Base-by-base conservation (phyloP, 2,888 invertebrate genomes). In the Drosophila infuscata region DNA sequence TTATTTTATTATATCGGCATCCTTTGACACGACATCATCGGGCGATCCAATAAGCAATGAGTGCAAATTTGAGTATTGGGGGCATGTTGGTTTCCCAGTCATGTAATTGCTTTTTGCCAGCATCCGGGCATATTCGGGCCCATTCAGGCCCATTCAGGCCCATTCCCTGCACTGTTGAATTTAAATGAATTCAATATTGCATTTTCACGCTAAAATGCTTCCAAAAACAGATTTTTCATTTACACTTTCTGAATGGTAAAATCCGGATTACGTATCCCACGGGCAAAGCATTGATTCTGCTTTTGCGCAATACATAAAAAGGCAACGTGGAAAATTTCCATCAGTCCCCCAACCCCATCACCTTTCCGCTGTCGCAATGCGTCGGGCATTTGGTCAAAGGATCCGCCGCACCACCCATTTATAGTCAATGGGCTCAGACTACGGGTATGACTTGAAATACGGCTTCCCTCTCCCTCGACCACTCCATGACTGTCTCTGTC, bases 151-250 rank as follows among this genome's bases (percentile, higher is more conserved):
- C 38, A 11, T 36, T 29, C 20, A 12, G 7, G 76, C 53, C 61
- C 75, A 70, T 60, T 53, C 30, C 30, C 6, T 54, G 51, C 59
- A 70, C 76, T 88, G 81, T 52, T 79, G 74, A 82, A 85, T 89
- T 89, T 92, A 91, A 92, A 91, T 92, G 91, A 91, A 92, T 92
- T 89, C 90, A 90, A 91, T 91, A 91, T 92, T 91, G 91, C 89
- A 91, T 91, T 91, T 92, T 92, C 83, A 91, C 92, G 92, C 92
- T 89, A 87, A 92, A 92, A 92, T 92, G 91, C 89, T 82, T 91
- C 88, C 91, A 91, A 92, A 92, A 91, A 91, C 91, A 91, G 90
- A 91, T 91, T 91, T 91, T 91, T 90, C 91, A 91, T 91, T 91
- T 91, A 87, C 90, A 90, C 90, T 90, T 88, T 89, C 83, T 90